These are phyloP conservation scores for Rosalia funebris DNA, from an alignment of 2,888 invertebrate genomes.

Conservation along the genomic window DNA sequence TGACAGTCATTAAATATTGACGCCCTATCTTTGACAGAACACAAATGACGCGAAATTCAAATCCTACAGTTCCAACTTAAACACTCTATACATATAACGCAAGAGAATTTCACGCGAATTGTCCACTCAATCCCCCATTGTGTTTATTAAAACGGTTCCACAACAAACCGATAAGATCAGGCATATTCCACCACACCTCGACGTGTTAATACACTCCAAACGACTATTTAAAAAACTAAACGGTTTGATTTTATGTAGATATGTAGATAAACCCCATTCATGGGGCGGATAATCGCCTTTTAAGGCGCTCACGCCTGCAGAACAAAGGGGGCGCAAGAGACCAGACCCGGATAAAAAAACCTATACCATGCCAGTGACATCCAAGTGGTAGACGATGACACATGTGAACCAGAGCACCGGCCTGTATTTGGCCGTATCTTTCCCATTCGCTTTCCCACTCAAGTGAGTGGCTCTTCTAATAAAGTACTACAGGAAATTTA, in stretches of 20 bases:
- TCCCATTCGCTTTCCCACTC: neutral
- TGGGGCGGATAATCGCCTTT: constrained; percentile 18
- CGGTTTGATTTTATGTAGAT: constrained; percentile 13
- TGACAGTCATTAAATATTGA: too few species aligned
- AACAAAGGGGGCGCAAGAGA: neutral
- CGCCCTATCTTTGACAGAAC: too few species aligned
- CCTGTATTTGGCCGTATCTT: neutral
- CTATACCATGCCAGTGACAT: constrained; percentile 5
- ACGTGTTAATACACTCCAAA: constrained; percentile 2
- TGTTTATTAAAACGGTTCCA: too few species aligned
- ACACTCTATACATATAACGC: too few species aligned
- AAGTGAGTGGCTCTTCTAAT: neutral
- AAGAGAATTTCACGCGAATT: too few species aligned
- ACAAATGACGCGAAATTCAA: too few species aligned
- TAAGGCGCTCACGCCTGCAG: constrained; percentile 8
- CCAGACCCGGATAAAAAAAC: neutral
- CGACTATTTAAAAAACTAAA: constrained; percentile 1
- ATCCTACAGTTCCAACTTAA: too few species aligned
- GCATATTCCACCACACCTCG: neutral
- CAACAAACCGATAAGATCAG: too few species aligned
- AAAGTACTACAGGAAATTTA: neutral
- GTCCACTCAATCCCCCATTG: too few species aligned
- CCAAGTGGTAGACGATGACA: constrained; percentile 13
- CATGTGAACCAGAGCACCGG: neutral
- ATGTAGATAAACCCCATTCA: constrained; percentile 18